These are phyloP conservation scores for Leptopilina myrica DNA, from an alignment of 2,888 invertebrate species.

Conservation along the genomic window DNA sequence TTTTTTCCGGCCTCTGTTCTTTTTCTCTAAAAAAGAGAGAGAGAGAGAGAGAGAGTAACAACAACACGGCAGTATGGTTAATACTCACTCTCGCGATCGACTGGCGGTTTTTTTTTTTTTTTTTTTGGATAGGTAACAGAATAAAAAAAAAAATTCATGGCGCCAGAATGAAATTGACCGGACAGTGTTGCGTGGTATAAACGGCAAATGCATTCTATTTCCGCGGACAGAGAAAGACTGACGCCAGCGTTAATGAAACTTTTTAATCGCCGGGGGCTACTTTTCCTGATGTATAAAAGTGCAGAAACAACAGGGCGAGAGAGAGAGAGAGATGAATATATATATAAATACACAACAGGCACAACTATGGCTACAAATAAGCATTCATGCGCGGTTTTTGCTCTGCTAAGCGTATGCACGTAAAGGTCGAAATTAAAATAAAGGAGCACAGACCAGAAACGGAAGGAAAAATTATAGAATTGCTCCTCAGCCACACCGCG, in stretches of 20 bases:
- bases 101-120: slow-evolving; percentile 26
- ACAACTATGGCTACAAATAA: slow-evolving; percentile 53
- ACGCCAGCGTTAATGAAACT: slow-evolving; percentile 66
- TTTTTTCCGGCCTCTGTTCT: background rate
- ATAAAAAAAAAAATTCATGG: slow-evolving; percentile 52
- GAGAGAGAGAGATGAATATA: background rate
- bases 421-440: slow-evolving; percentile 60
- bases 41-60: slow-evolving; percentile 7
- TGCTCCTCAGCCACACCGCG: slow-evolving; percentile 47
- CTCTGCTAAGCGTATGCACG: slow-evolving; percentile 52
- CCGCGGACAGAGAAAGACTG: slow-evolving; percentile 58
- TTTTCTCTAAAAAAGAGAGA: background rate
- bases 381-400: slow-evolving; percentile 52
- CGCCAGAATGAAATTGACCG: slow-evolving; percentile 60
- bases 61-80: background rate
- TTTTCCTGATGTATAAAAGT: slow-evolving; percentile 51
- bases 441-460: slow-evolving; percentile 54
- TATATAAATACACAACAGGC: too few relatives aligned
- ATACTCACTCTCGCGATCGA: slow-evolving; percentile 25
- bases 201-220: slow-evolving; percentile 62
- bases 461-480: slow-evolving; percentile 56
- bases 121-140: slow-evolving; percentile 32
- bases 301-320: slow-evolving; percentile 44
- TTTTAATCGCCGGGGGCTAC: slow-evolving; percentile 65
- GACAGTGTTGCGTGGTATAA: slow-evolving; percentile 52